Base-by-base conservation (phyloP, 2,888 invertebrate genomes). In the Cephus sareptanus region DNA sequence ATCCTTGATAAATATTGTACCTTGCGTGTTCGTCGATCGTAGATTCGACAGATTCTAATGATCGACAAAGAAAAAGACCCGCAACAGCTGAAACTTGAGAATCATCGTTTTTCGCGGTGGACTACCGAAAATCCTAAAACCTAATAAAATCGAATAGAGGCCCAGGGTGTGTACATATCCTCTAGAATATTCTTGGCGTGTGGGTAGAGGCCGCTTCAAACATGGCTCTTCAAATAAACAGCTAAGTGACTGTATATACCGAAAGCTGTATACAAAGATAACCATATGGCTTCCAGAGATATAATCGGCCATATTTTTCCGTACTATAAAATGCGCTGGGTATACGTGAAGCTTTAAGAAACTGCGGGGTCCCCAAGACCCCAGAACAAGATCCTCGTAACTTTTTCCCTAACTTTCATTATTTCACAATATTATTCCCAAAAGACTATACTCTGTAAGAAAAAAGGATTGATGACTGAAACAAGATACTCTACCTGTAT, bases 111-210 rank as follows among this genome's bases (percentile, higher is more conserved):
- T 33, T 31, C 71, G 71, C 71, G 74, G 34, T n/a, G 23, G 35
- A 35, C 74, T 79, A 79, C 75, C 69, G 77, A 85, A 87, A 87
- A 89, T 89, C 84, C 85, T 89, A 88, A 90, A 89, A 90, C 84
- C 90, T 89, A 91, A 91, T 91, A 91, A 91, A 91, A 91, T 91
- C 90, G 87, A 91, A 91, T 91, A 90, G 89, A 90, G 82, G 82
- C 82, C 82, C 82, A 77, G 84, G 82, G 83, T 87, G 84, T 90
- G 85, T 89, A 90, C 86, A 87, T 83, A 87, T 85, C 82, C 80
- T 77, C 81, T 83, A 85, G 86, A 88, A 89, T 89, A 90, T 90
- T 89, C 88, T 88, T 86, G 83, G 87, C 86, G 84, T 89, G 87
- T 86, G 85, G 87, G 86, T 85, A 84, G 83, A 85, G 83, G 85